These are phyloP conservation scores for Gonocerus acuteangulatus DNA, from an alignment of 2,888 invertebrate species.

Conservation along the genomic window DNA sequence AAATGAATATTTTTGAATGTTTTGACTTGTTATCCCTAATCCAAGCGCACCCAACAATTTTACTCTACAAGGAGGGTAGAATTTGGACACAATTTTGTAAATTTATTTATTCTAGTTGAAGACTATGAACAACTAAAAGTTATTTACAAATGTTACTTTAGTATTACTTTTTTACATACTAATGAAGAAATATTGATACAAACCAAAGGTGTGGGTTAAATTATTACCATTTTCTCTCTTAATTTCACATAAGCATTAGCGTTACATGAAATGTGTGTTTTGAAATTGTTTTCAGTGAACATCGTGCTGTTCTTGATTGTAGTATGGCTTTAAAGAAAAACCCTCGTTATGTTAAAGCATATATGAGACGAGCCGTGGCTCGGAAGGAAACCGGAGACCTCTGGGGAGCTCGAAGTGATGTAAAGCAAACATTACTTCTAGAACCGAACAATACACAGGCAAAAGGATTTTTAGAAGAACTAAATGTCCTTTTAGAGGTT, in stretches of 20 bases:
- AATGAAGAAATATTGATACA: background rate
- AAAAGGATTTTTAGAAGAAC: conserved; percentile 50
- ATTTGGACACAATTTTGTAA: no score
- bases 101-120: no score
- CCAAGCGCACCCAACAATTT: no score
- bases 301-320: conserved; percentile 71
- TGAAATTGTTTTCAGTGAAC: conserved; percentile 53
- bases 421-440: conserved; percentile 59
- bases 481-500: conserved; percentile 42
- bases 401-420: conserved; percentile 63
- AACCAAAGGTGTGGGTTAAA: no score
- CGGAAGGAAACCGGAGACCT: conserved; percentile 63
- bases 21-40: no score
- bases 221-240: no score
- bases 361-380: conserved; percentile 70
- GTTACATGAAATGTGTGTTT: no score
- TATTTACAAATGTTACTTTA: background rate
- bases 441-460: conserved; percentile 73
- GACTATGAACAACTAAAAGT: no score
- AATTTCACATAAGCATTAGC: no score
- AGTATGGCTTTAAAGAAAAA: conserved; percentile 70
- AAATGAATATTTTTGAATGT: no score
- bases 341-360: conserved; percentile 72
- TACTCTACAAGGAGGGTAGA: no score
- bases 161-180: background rate